phyloP scores from a whole-genome alignment of 1,140 invertebrate genomes.

The Drosophila pallidifrons region DNA sequence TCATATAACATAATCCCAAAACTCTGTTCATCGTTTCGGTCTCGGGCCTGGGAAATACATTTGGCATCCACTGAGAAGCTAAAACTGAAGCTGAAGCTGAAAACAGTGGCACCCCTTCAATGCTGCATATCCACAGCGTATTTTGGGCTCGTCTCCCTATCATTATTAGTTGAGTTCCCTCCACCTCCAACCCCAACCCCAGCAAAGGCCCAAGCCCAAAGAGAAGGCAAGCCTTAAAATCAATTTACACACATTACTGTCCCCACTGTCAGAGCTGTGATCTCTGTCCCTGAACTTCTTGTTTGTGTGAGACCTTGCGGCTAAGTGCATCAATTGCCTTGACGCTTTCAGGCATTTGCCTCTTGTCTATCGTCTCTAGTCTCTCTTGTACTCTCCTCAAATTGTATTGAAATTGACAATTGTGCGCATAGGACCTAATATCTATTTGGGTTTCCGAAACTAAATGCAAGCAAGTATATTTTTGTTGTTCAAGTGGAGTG shows the following conservation, averaged over 20 bases:
- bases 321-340: slow-evolving; percentile 71
- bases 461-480: not conserved
- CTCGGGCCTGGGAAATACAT: slow-evolving; percentile 51
- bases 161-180: slow-evolving; percentile 36
- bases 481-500: not conserved
- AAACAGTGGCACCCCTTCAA: slow-evolving; percentile 68
- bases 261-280: slow-evolving; percentile 3
- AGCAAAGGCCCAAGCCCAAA: not conserved
- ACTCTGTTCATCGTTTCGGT: slow-evolving; percentile 25
- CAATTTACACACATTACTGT: slow-evolving; percentile 69
- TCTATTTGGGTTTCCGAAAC: not conserved
- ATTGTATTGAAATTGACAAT: slow-evolving; percentile 68
- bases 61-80: slow-evolving; percentile 44
- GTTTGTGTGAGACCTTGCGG: slow-evolving; percentile 46
- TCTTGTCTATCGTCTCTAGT: too few relatives aligned
- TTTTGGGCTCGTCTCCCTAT: slow-evolving; percentile 24
- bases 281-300: slow-evolving; percentile 27
- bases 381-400: slow-evolving; percentile 23
- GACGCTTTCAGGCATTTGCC: slow-evolving; percentile 42
- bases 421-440: slow-evolving; percentile 7
- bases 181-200: not conserved
- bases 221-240: slow-evolving; percentile 63
- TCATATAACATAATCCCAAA: slow-evolving; percentile 66
- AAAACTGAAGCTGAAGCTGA: not conserved
- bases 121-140: slow-evolving; percentile 6